Conservation (phyloP, 1,140 invertebrate genomes). For the Brachionus asplanchnoidis region DNA sequence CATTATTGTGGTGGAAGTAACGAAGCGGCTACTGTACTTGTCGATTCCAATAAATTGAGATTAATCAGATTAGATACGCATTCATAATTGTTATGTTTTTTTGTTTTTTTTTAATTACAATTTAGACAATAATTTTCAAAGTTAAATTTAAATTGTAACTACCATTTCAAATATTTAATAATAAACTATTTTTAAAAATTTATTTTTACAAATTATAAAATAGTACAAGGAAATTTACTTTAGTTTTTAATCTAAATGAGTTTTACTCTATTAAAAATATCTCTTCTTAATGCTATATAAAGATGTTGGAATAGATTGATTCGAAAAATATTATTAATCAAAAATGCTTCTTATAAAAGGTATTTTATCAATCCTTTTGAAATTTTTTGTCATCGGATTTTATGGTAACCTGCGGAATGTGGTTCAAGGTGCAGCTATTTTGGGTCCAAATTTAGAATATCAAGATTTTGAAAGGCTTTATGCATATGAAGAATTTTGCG, state of each 20-base stretch:
- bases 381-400: not conserved
- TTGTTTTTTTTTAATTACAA: slow-evolving; percentile 3
- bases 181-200: not conserved
- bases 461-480: not conserved
- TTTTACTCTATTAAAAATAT: not conserved
- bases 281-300: not conserved
- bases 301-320: not conserved
- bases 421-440: not conserved
- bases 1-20: slow-evolving; percentile 66
- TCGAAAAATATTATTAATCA: not conserved
- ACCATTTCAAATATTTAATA: not conserved
- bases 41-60: slow-evolving; percentile 60
- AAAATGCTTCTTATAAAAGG: not conserved
- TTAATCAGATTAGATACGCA: slow-evolving; percentile 62
- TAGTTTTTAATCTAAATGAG: not conserved
- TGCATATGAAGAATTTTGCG: not conserved
- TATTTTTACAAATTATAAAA: not conserved
- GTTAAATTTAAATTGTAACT: not conserved
- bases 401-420: not conserved
- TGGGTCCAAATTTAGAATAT: not conserved
- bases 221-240: not conserved
- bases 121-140: not conserved
- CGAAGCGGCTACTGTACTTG: slow-evolving; percentile 65
- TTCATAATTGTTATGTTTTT: slow-evolving; percentile 10
- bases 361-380: not conserved